A percentile compares a stretch with the other conserved stretches of the same genome.
phyloP scores from a whole-genome alignment of 2,888 invertebrate genomes.

The Criorhina ranunculi region DNA sequence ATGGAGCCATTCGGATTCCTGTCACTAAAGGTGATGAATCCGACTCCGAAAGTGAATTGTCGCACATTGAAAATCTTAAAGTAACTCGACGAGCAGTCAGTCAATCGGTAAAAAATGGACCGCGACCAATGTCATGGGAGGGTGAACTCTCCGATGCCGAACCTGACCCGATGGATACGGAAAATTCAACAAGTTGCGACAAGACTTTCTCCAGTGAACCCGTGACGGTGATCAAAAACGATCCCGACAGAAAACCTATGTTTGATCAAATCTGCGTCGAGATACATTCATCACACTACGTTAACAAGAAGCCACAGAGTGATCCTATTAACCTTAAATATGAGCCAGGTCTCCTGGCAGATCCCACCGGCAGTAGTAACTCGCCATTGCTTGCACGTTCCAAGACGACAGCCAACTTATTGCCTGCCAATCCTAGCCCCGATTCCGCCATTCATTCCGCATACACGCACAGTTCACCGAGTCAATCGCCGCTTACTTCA shows the following conservation, averaged over 20 bases:
- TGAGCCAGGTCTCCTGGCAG: constrained; percentile 80
- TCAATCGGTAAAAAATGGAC: constrained; percentile 83
- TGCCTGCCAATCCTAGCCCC: constrained; percentile 93
- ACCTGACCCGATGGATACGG: constrained; percentile 85
- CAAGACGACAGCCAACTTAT: constrained; percentile 86
- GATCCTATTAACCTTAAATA: constrained; percentile 84
- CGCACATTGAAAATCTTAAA: constrained; percentile 84
- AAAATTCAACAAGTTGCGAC: constrained; percentile 79
- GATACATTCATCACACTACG: constrained; percentile 74
- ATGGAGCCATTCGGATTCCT: constrained; percentile 79
- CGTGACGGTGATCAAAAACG: constrained; percentile 80
- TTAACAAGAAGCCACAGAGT: constrained; percentile 79
- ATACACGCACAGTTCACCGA: constrained; percentile 92
- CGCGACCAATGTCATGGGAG: constrained; percentile 97
- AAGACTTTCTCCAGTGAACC: constrained; percentile 49
- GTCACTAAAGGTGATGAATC: constrained; percentile 83
- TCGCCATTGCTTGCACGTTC: constrained; percentile 89
- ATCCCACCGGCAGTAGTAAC: constrained; percentile 82
- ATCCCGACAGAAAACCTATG: constrained; percentile 80
- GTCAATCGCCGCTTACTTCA: constrained; percentile 93
- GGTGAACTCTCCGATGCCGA: constrained; percentile 94
- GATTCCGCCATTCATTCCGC: constrained; percentile 96
- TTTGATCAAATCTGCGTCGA: constrained; percentile 81
- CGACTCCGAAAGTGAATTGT: constrained; percentile 83
- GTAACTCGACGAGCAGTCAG: constrained; percentile 86